Conservation (phyloP, 2,113 vertebrate genomes). For the Rhinogobius similis region DNA sequence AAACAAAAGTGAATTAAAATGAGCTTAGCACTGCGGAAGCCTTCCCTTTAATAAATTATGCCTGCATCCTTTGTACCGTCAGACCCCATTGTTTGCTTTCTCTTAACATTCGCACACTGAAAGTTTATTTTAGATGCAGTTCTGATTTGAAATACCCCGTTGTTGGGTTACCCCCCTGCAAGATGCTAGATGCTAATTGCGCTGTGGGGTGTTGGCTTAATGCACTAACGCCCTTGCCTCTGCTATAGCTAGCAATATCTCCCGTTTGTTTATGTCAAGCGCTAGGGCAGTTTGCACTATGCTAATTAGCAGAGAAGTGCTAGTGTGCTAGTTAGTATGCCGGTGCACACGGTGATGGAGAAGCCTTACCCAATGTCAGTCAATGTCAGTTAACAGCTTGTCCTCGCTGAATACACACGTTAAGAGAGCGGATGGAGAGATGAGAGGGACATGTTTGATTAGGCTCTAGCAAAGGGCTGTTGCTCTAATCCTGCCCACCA, state of each 20-base stretch:
- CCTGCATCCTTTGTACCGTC: slow-evolving; percentile 27
- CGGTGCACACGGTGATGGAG: slow-evolving; percentile 18
- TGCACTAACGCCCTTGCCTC: slow-evolving; percentile 13
- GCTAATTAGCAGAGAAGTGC: slow-evolving; percentile 14
- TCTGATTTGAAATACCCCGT: slow-evolving; percentile 15
- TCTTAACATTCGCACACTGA: slow-evolving; percentile 26
- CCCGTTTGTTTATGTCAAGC: slow-evolving; percentile 14
- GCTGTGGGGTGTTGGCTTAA: slow-evolving; percentile 17
- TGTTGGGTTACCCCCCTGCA: slow-evolving; percentile 9
- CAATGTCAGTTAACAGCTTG: slow-evolving; percentile 39
- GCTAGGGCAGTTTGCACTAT: background rate
- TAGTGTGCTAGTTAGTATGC: slow-evolving; percentile 31
- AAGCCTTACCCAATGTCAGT: slow-evolving; percentile 37
- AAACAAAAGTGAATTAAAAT: slow-evolving; percentile 24
- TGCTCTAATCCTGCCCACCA: slow-evolving; percentile 60
- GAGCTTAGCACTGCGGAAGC: slow-evolving; percentile 23
- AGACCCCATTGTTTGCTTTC: slow-evolving; percentile 27
- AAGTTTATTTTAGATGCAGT: slow-evolving; percentile 18
- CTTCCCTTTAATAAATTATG: slow-evolving; percentile 19
- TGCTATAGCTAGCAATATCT: background rate
- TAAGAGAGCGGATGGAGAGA: slow-evolving; percentile 34
- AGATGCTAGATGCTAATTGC: slow-evolving; percentile 24
- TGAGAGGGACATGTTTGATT: slow-evolving; percentile 67
- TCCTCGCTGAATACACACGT: slow-evolving; percentile 50
- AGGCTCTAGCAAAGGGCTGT: slow-evolving; percentile 56